Base-by-base conservation (phyloP, 2,888 invertebrate species). In the Hypercompe scribonia region DNA sequence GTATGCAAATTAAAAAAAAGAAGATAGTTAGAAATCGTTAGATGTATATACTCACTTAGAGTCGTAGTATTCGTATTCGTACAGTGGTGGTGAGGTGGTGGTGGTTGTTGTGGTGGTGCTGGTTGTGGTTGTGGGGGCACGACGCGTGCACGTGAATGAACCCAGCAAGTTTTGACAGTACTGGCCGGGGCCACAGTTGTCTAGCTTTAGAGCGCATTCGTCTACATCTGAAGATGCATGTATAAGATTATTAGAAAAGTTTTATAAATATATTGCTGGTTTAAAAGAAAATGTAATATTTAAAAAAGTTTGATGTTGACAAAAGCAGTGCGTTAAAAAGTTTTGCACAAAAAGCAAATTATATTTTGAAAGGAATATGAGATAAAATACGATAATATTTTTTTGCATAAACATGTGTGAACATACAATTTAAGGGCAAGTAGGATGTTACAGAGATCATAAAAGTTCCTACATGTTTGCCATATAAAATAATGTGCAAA, bases 121-220 rank as follows among this genome's bases (percentile, higher is more conserved):
- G 28, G 82, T 85, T 21, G 86, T 84, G 36, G 87, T 82, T 46
- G 86, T 75, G 28, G 86, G 79, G 0, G 87, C 73, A 0, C 87
- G 86, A 5, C 91, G 87, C 0, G 97, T 96, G 91, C 99, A 99
- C 65, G 97, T 97, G 92, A 97, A 99, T 0, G 98, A 97, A 0
- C 99, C 99, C 96, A 98, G 98, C 42, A 97, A 96, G 90, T 99
- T 99, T n/a, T 98, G 95, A 89, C 99, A 99, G 86, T 99, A 98
- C 21, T 86, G 85, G 0, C 91, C 93, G 0, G 86, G 77, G 0
- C 81, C 86, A 61, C 94, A 94, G 73, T 96, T 96, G 80, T 96
- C 96, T 71, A 95, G 74, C 79, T 93, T 95, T 67, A 94, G 73
- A 0, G 92, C 87, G 82, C 98, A 98, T 85, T 98, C 98, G 89